Conservation (phyloP, 2,797 vertebrate genomes). For the Huso huso region DNA sequence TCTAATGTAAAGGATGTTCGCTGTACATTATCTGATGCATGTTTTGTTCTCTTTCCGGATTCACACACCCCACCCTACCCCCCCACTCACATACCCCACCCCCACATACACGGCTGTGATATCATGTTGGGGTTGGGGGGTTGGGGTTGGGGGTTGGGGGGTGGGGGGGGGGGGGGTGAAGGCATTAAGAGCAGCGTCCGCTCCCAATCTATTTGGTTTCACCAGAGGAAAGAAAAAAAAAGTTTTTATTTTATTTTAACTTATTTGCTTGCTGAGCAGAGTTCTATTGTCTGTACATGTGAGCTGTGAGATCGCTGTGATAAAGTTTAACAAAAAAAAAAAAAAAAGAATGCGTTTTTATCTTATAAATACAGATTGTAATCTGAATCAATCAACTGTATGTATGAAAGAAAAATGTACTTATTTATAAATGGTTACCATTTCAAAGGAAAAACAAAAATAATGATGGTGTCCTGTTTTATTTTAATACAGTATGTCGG, state of each 20-base stretch:
- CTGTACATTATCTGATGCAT: slow-evolving; percentile 97
- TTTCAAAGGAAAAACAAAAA: slow-evolving; percentile 55
- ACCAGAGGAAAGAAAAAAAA: slow-evolving; percentile 50
- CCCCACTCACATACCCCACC: slow-evolving; percentile 41
- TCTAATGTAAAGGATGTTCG: slow-evolving; percentile 86
- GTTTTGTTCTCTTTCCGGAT: slow-evolving; percentile 69
- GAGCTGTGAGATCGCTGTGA: slow-evolving; percentile 99
- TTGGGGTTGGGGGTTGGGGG: slow-evolving; percentile 45
- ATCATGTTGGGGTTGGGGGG: slow-evolving; percentile 29
- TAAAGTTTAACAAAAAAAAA: slow-evolving; percentile 56
- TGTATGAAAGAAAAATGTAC: slow-evolving; percentile 78
- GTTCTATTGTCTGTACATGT: slow-evolving; percentile 99
- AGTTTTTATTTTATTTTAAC: slow-evolving; percentile 48
- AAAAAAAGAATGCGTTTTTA: slow-evolving; percentile 85
- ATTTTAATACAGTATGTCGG: too few species aligned
- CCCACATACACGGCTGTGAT: slow-evolving; percentile 49
- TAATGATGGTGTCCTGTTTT: too few species aligned
- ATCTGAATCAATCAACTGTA: slow-evolving; percentile 83
- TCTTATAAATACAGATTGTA: slow-evolving; percentile 82
- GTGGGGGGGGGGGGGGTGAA: slow-evolving; percentile 34
- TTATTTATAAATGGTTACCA: slow-evolving; percentile 96
- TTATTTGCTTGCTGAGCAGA: slow-evolving; percentile 98
- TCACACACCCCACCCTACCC: slow-evolving; percentile 17
- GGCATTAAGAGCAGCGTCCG: slow-evolving; percentile 40
- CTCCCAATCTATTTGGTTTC: slow-evolving; percentile 49